phyloP scores from a whole-genome alignment of 2,888 invertebrate genomes.

The Leptogaster cylindrica region DNA sequence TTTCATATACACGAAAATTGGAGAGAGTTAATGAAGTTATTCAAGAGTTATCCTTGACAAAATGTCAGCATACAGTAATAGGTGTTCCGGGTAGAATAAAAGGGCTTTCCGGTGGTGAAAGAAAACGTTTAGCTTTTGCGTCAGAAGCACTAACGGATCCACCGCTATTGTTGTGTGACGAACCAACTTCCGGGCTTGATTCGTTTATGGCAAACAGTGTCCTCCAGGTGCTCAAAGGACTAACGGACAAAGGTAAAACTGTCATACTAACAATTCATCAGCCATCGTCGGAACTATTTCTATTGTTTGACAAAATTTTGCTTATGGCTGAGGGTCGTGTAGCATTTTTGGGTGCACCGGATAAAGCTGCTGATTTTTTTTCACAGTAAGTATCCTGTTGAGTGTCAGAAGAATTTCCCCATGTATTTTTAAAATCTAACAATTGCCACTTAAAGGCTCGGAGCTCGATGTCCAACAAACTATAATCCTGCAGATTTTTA shows the following conservation, averaged over 20 bases:
- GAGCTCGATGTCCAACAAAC: conserved; percentile 84
- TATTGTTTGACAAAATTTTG: conserved; percentile 86
- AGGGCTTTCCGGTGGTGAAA: conserved; percentile 96
- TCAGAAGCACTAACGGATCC: conserved; percentile 97
- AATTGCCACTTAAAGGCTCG: conserved; percentile 68
- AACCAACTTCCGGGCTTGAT: conserved; percentile 95
- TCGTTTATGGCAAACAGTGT: conserved; percentile 97
- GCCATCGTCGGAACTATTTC: conserved; percentile 89
- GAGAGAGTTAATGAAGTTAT: conserved; percentile 86
- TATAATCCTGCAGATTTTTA: conserved; percentile 96
- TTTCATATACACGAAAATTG: conserved; percentile 76
- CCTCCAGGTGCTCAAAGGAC: conserved; percentile 77
- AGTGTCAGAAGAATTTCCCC: background rate
- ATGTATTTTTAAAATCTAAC: background rate
- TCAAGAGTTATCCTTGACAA: conserved; percentile 81
- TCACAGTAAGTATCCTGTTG: conserved; percentile 68
- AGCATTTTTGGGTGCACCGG: conserved; percentile 84
- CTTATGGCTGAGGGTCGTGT: conserved; percentile 91
- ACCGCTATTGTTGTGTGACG: conserved; percentile 93
- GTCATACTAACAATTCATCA: conserved; percentile 94
- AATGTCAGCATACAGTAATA: conserved; percentile 90
- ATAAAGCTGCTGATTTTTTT: conserved; percentile 81
- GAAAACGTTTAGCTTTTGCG: conserved; percentile 93
- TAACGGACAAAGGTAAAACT: conserved; percentile 84
- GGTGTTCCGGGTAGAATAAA: conserved; percentile 86